Evolutionary conservation across 2,113 vertebrate genomes (phyloP).

Genomic region (Hemiprocne comata): DNA sequence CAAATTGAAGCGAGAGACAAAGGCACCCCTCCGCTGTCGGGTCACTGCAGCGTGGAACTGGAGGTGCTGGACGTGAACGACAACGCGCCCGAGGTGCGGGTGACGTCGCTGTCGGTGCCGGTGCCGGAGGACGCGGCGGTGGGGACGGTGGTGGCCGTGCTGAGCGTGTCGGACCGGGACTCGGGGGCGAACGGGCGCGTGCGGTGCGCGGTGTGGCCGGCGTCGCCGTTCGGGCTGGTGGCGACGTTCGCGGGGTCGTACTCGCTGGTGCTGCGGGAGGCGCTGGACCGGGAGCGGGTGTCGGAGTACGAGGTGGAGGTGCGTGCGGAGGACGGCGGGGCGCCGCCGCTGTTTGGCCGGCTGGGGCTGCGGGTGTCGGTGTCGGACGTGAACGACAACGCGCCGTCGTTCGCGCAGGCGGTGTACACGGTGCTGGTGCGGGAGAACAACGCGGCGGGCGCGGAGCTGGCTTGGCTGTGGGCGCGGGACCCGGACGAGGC

Average conservation of each 20-base stretch:
- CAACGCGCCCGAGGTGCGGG: no score
- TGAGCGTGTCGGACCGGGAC: no score
- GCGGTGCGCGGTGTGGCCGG: no score
- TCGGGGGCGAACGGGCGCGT: no score
- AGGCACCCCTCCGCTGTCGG: no score
- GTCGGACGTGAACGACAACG: constrained; percentile 81
- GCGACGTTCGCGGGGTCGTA: constrained; percentile 64
- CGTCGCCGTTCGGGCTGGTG: constrained; percentile 46
- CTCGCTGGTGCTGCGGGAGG: constrained; percentile 62
- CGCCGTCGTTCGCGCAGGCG: constrained; percentile 68
- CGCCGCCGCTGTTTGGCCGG: background rate
- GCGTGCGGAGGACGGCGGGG: background rate
- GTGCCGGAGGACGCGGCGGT: no score
- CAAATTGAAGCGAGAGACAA: no score
- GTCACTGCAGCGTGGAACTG: no score
- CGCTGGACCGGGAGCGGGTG: constrained; percentile 80
- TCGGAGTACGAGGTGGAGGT: constrained; percentile 3
- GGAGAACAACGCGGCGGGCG: constrained; percentile 70
- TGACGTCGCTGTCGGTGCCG: no score
- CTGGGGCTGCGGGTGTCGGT: background rate
- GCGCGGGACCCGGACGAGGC: constrained; percentile 72
- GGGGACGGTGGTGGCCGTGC: no score
- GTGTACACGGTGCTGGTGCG: constrained; percentile 69
- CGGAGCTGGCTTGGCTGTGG: constrained; percentile 70
- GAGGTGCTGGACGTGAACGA: no score